Base-by-base conservation (phyloP, 2,113 vertebrate genomes). In the Hippopotamus amphibius region DNA sequence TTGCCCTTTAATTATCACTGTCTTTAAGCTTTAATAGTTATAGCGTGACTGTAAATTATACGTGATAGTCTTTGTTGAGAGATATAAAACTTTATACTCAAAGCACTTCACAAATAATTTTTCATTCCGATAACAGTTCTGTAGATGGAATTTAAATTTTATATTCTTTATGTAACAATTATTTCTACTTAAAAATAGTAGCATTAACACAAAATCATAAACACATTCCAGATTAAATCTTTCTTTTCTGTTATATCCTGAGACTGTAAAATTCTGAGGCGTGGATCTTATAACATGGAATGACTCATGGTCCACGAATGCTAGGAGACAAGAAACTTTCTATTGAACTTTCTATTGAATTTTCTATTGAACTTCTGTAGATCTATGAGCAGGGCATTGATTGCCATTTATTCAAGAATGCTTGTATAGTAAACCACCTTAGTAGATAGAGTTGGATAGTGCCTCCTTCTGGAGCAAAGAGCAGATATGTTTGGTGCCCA, bases 291-390 rank as follows among this genome's bases (percentile, higher is more conserved):
- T 48, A 76, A 33, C 10, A 66, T 59, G 33, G 2, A 71, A 63
- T 93, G 21, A 33, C n/a, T 88, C 74, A 30, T 46, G 9, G 4
- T 61, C 22, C 9, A 57, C 2, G 46, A 92, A 16, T 66, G 4
- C 66, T 74, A 5, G 9, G 12, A 53, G 22, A 59, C 12, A 57
- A 46, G 41, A 50, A 4, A 46, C 71, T 79, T 82, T 57, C 7
- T 79, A 57, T 6, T 0, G 0, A 0, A 46, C 71, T 79, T 82
- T 57, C 7, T 79, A 57, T 4, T 0, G 0, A 0, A 37, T 37
- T 37, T 37, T 30, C 72, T 69, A 30, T 57, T 12, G 68, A 41
- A n/a, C 59, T 61, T 81, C 22, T 53, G 19, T 50, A 74, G 17
- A 14, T 77, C 37, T 86, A 6, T 63, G 28, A 65, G 9, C 5